Conservation (phyloP, 2,113 vertebrate genomes). For the Protomyctophum bolini region DNA sequence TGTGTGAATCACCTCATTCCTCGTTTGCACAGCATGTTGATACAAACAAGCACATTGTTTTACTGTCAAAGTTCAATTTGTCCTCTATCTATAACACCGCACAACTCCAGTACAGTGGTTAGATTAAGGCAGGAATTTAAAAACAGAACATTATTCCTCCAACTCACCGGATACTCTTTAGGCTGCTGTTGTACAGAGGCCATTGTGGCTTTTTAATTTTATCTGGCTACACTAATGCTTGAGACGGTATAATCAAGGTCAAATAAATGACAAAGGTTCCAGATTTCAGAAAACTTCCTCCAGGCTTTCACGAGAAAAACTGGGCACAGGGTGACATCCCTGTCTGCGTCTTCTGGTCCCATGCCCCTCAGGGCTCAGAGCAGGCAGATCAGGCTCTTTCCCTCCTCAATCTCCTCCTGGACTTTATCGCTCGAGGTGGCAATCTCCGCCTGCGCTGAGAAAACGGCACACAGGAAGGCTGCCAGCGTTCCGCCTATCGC, state of each 20-base stretch:
- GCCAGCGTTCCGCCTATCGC: conserved; percentile 92
- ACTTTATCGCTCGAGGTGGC: conserved; percentile 99
- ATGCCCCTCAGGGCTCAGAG: conserved; percentile 77
- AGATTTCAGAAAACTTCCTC: not conserved
- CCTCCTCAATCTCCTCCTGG: conserved; percentile 98
- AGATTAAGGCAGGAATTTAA: conserved; percentile 27
- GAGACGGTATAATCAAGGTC: not conserved
- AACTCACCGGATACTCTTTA: not conserved
- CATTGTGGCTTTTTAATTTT: not conserved
- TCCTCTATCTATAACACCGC: conserved; percentile 14
- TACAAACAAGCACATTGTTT: conserved; percentile 12
- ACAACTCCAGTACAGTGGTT: conserved; percentile 36
- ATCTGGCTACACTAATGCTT: not conserved
- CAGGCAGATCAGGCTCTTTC: conserved; percentile 95
- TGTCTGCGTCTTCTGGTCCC: not conserved
- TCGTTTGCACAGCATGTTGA: conserved; percentile 15
- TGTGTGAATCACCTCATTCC: conserved; percentile 17
- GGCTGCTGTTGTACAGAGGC: conserved; percentile 5
- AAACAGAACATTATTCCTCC: conserved; percentile 22
- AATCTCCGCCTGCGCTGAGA: conserved; percentile 96
- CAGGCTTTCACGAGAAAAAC: conserved; percentile 6
- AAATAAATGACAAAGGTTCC: not conserved
- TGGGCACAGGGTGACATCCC: not conserved
- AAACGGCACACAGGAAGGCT: conserved; percentile 92
- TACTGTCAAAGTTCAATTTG: conserved; percentile 7